Percentiles rank a stretch among this genome's conserved stretches.
Evolutionary conservation across 2,888 invertebrate genomes (phyloP).

Genomic region (Leucania comma): DNA sequence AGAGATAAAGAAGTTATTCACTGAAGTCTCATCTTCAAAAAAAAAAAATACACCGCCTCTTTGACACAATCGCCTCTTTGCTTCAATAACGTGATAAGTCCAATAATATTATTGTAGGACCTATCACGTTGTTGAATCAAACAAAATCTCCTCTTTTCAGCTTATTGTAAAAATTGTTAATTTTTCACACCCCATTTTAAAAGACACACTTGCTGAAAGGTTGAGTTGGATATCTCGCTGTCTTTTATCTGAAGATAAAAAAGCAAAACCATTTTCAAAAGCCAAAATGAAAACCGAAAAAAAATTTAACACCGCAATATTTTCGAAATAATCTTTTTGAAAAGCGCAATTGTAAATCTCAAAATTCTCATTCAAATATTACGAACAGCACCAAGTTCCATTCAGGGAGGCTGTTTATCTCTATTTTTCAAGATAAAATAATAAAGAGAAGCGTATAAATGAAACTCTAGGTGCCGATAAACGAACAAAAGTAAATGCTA

Average conservation of each 20-base stretch:
- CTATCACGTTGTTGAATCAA: not conserved
- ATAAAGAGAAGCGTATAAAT: constrained; percentile 70
- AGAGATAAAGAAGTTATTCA: too few species aligned
- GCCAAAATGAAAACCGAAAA: constrained; percentile 29
- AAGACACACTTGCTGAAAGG: not conserved
- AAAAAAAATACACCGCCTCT: too few species aligned
- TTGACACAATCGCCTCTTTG: too few species aligned
- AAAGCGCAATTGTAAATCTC: constrained; percentile 54
- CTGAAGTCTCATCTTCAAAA: too few species aligned
- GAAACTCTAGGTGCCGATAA: constrained; percentile 70
- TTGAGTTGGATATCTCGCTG: not conserved
- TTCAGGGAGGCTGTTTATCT: constrained; percentile 61
- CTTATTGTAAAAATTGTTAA: not conserved
- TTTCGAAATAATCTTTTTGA: constrained; percentile 52
- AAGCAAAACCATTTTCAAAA: constrained; percentile 21
- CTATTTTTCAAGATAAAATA: constrained; percentile 69
- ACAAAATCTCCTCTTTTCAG: too few species aligned
- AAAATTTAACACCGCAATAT: constrained; percentile 28
- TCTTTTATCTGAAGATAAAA: constrained; percentile 4
- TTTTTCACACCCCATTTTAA: not conserved
- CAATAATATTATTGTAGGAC: too few species aligned
- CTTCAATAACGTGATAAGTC: too few species aligned
- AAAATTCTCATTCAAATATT: constrained; percentile 56
- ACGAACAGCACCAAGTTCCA: constrained; percentile 40
- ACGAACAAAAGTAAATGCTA: constrained; percentile 79